These are phyloP conservation scores for Bagarius yarrelli DNA, from an alignment of 2,113 vertebrate genomes.

Conservation along the genomic window DNA sequence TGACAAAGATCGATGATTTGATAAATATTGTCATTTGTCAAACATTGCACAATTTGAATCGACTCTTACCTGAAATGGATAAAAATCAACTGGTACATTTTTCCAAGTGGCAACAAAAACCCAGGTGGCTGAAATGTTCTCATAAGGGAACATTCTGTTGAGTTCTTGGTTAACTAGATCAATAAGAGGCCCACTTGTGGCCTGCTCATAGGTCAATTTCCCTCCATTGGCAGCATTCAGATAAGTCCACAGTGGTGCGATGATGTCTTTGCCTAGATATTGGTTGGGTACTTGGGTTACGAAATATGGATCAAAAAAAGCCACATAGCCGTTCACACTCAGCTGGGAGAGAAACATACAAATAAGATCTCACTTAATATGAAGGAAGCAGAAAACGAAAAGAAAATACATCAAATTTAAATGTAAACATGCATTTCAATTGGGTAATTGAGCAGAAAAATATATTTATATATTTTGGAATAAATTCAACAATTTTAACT, in stretches of 20 bases:
- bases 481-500: background rate
- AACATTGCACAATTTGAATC: too few relatives aligned
- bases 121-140: constrained; percentile 14
- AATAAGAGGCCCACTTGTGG: constrained; percentile 11
- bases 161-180: background rate
- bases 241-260: constrained; percentile 32
- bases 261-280: background rate
- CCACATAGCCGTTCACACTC: constrained; percentile 2
- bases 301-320: background rate
- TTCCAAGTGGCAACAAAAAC: constrained; percentile 38
- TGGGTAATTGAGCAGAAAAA: too few relatives aligned
- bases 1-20: background rate
- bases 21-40: background rate
- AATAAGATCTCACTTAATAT: too few relatives aligned
- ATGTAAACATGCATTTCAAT: background rate
- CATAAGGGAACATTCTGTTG: background rate
- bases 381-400: background rate
- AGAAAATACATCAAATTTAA: background rate
- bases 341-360: constrained; percentile 17
- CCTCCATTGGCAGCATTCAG: background rate
- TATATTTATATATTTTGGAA: too few relatives aligned
- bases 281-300: background rate
- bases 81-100: constrained; percentile 1
- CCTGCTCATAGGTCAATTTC: constrained; percentile 17
- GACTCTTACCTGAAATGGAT: background rate